Conservation (phyloP, 1,140 invertebrate species). For the Bombus impatiens region DNA sequence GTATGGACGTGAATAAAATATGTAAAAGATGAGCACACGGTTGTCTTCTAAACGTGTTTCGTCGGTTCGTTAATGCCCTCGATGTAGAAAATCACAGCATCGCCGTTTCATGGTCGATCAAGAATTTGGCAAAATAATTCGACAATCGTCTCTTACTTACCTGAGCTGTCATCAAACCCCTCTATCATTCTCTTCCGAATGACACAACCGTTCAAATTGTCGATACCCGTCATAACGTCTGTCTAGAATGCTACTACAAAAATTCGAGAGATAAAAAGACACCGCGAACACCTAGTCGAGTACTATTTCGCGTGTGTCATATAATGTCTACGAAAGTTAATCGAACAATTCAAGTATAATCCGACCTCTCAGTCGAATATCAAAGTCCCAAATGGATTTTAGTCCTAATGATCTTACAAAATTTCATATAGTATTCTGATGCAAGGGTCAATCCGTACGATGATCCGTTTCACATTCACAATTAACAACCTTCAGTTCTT, state of each 20-base stretch:
- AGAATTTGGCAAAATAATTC: slow-evolving; percentile 24
- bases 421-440: not conserved
- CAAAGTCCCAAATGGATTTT: too few species aligned
- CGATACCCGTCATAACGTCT: not conserved
- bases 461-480: too few species aligned
- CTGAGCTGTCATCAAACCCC: not conserved
- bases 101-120: not conserved
- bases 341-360: not conserved
- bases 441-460: not conserved
- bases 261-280: slow-evolving; percentile 36
- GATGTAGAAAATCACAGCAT: slow-evolving; percentile 31
- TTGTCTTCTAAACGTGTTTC: slow-evolving; percentile 1
- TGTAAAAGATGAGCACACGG: slow-evolving; percentile 32
- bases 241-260: slow-evolving; percentile 25
- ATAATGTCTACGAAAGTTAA: not conserved
- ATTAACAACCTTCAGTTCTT: not conserved
- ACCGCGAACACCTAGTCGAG: not conserved
- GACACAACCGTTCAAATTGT: slow-evolving; percentile 11
- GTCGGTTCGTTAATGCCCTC: slow-evolving; percentile 29
- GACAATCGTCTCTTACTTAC: slow-evolving; percentile 36
- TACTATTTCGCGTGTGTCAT: not conserved
- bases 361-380: not conserved
- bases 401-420: not conserved
- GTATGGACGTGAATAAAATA: not conserved
- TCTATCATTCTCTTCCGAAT: not conserved